These are phyloP conservation scores for Drosophila neonasuta DNA, from an alignment of 2,888 invertebrate genomes.

Conservation along the genomic window DNA sequence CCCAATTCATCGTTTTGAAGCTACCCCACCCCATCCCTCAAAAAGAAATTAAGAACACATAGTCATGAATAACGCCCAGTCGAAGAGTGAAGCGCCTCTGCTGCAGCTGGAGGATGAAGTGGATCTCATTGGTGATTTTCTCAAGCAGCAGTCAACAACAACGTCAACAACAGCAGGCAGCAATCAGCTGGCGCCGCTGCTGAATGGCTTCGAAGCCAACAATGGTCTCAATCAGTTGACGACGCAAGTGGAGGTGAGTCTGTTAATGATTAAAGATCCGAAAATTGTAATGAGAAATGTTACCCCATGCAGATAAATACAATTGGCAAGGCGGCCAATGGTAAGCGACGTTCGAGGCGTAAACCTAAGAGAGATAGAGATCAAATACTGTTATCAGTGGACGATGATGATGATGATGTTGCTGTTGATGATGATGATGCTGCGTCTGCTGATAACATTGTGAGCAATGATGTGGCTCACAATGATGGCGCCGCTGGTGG, in stretches of 20 bases:
- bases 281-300: neutral
- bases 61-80: constrained; percentile 44
- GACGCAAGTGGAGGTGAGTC: constrained; percentile 72
- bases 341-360: constrained; percentile 67
- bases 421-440: constrained; percentile 35
- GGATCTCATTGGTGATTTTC: constrained; percentile 79
- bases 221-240: constrained; percentile 55
- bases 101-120: constrained; percentile 85
- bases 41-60: constrained; percentile 17
- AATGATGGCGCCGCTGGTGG: constrained; percentile 54
- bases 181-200: constrained; percentile 42
- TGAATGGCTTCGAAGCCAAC: constrained; percentile 53
- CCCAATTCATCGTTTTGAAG: constrained; percentile 13
- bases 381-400: constrained; percentile 73
- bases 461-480: constrained; percentile 27
- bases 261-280: neutral
- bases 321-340: constrained; percentile 55
- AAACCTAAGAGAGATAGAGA: constrained; percentile 63
- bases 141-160: constrained; percentile 64
- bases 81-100: constrained; percentile 84
- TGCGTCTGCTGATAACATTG: constrained; percentile 13
- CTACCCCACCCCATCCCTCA: constrained; percentile 30
- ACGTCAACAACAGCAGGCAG: constrained; percentile 29
- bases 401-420: constrained; percentile 43
- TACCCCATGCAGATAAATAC: constrained; percentile 70